Percentiles rank a stretch among this genome's conserved stretches.
phyloP scores from a whole-genome alignment of 1,140 invertebrate species.

The Caenorhabditis inopinata region DNA sequence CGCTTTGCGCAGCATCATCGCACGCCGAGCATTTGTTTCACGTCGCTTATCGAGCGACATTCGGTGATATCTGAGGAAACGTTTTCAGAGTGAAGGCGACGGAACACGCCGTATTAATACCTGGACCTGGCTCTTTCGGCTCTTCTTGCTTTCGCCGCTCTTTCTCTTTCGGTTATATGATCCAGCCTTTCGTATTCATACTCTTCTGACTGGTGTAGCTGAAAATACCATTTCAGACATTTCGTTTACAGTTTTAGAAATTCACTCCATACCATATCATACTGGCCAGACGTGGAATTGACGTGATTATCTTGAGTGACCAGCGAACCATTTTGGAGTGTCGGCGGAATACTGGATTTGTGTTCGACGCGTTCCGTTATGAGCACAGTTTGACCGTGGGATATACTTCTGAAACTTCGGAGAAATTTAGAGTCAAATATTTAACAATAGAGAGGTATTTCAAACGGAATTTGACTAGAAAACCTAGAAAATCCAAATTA shows the following conservation, averaged over 20 bases:
- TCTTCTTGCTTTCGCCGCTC: not conserved
- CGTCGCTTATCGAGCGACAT: conserved; percentile 7
- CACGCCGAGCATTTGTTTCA: conserved; percentile 23
- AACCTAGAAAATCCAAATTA: no score
- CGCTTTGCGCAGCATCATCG: not conserved
- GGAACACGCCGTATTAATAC: not conserved
- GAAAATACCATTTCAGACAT: not conserved
- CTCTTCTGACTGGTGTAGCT: not conserved
- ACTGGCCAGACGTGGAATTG: not conserved
- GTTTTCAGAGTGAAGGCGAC: no score
- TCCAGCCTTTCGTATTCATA: not conserved
- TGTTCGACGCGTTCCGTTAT: not conserved
- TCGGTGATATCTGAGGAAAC: conserved; percentile 38
- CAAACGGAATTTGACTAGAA: no score
- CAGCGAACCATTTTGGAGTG: not conserved
- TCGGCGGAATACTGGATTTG: not conserved
- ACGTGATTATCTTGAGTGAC: not conserved
- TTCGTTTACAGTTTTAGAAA: no score
- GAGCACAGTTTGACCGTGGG: not conserved
- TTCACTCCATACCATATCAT: no score
- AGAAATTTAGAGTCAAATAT: no score
- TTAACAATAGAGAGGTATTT: no score
- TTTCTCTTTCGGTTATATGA: not conserved
- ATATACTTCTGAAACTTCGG: not conserved
- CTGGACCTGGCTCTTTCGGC: conserved; percentile 34